Evolutionary conservation across 1,140 invertebrate species (phyloP).

Genomic region (Trachymyrmex septentrionalis): DNA sequence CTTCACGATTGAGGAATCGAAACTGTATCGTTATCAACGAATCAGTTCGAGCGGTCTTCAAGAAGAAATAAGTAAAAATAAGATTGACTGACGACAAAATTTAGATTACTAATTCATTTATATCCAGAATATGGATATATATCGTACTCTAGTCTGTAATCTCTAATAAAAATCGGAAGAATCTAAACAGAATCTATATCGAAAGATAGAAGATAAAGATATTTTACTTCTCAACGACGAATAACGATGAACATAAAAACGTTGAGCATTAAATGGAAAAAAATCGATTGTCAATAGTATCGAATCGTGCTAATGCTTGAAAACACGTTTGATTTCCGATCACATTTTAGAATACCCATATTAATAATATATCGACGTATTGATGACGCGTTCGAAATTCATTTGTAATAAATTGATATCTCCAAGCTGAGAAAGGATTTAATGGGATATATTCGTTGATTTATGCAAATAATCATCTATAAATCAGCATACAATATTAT

Average conservation of each 20-base stretch:
- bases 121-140: background rate
- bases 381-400: no score
- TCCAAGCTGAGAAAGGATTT: background rate
- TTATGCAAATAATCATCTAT: background rate
- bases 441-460: background rate
- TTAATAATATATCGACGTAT: background rate
- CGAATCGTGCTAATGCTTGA: constrained; percentile 1
- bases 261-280: background rate
- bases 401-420: background rate
- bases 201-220: background rate
- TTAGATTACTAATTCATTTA: background rate
- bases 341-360: background rate
- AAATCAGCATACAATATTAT: background rate
- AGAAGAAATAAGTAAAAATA: background rate
- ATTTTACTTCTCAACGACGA: background rate
- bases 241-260: background rate
- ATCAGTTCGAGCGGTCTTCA: background rate
- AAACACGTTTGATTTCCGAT: constrained; percentile 24
- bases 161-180: background rate
- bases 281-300: background rate
- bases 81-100: background rate
- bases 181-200: background rate
- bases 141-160: constrained; percentile 11
- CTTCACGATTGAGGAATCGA: background rate
- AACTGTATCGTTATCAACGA: background rate